Percentiles rank a stretch among this genome's conserved stretches.
Evolutionary conservation across 2,113 vertebrate species (phyloP).

Genomic region (Brienomyrus brachyistius): DNA sequence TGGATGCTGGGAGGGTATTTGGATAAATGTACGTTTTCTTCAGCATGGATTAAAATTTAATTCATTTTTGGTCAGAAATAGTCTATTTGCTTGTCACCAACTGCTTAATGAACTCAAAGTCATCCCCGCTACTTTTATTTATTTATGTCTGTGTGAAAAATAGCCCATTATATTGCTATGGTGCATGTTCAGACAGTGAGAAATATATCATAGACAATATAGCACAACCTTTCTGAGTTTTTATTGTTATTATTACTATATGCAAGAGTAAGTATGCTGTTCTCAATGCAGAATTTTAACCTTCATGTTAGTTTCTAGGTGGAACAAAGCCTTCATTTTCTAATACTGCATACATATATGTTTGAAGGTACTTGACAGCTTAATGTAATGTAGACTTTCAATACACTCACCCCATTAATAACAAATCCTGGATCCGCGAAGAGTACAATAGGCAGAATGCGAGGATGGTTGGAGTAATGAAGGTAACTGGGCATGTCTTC

Average conservation of each 20-base stretch:
- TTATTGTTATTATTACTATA: background rate
- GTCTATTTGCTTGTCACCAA: slow-evolving; percentile 6
- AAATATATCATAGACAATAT: background rate
- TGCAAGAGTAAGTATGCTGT: background rate
- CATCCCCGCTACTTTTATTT: slow-evolving; percentile 1
- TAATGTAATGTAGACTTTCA: background rate
- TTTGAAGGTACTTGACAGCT: background rate
- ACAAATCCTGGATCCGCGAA: slow-evolving; percentile 71
- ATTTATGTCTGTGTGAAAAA: background rate
- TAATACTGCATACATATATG: background rate
- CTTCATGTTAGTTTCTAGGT: background rate
- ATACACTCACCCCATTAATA: slow-evolving; percentile 70
- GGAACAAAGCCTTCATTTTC: background rate
- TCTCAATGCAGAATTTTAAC: background rate
- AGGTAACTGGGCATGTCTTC: slow-evolving; percentile 64
- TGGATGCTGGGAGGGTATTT: background rate
- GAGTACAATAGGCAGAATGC: slow-evolving; percentile 69
- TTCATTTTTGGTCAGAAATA: slow-evolving; percentile 6
- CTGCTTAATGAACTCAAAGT: slow-evolving; percentile 19
- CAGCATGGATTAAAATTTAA: slow-evolving; percentile 13
- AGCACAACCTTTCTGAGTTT: background rate
- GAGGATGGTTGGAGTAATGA: slow-evolving; percentile 62
- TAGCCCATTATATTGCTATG: background rate
- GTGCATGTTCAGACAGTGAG: background rate
- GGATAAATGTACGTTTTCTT: background rate